These are phyloP conservation scores for Sycophila sp. DNA, from an alignment of 1,140 invertebrate species.

Conservation along the genomic window DNA sequence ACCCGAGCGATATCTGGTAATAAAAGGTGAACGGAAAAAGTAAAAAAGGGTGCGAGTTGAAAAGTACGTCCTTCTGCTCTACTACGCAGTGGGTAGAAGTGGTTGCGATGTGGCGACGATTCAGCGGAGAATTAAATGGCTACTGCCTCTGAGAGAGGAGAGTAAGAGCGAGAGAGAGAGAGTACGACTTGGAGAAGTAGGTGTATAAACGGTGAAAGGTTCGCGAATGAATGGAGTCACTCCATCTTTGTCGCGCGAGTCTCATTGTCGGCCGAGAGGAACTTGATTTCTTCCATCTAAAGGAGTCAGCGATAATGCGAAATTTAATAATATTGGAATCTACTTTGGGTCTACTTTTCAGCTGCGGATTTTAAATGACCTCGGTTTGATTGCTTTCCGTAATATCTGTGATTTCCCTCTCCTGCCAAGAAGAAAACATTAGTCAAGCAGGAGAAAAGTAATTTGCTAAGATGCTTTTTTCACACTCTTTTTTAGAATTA, in stretches of 20 bases:
- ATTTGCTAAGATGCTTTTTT: too few species aligned
- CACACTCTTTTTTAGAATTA: too few species aligned
- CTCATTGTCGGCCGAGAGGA: constrained; percentile 1
- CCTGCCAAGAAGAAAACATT: too few species aligned
- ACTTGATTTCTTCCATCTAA: constrained; percentile 27
- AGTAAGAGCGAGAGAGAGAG: neutral
- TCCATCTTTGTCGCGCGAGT: neutral
- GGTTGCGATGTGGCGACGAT: neutral
- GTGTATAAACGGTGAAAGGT: constrained; percentile 25
- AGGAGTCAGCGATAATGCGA: constrained; percentile 7
- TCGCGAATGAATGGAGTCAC: constrained; percentile 22
- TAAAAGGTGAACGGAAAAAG: too few species aligned
- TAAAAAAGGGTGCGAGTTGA: neutral
- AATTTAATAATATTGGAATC: constrained; percentile 31
- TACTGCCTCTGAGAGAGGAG: neutral
- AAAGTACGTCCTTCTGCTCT: neutral
- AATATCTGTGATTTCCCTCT: too few species aligned
- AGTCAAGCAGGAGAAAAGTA: too few species aligned
- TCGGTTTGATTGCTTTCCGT: too few species aligned
- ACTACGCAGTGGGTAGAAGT: neutral
- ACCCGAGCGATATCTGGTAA: too few species aligned
- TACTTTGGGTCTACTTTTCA: neutral
- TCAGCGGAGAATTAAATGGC: neutral
- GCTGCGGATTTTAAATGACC: too few species aligned
- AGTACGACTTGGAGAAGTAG: neutral